Conservation (phyloP, 2,888 invertebrate species). For the Shargacucullia verbasci region DNA sequence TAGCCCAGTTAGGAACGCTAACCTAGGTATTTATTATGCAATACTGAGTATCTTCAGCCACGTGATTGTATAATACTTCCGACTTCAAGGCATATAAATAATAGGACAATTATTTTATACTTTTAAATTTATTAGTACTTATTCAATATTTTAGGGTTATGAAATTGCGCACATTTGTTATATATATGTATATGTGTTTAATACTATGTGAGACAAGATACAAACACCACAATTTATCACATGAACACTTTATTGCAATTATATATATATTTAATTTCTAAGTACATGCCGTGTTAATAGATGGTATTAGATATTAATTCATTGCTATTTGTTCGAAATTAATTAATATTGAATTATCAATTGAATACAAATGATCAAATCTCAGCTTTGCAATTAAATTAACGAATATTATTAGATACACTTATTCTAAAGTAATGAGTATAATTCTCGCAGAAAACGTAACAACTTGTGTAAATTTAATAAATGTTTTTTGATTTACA, state of each 20-base stretch:
- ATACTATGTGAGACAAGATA: not conserved
- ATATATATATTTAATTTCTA: constrained; percentile 1
- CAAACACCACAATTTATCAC: not conserved
- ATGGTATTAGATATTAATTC: not conserved
- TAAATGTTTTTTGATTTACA: not conserved
- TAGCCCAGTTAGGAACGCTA: constrained; percentile 12
- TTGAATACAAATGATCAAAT: constrained; percentile 7
- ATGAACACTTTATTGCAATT: constrained; percentile 3
- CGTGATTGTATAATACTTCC: constrained; percentile 6
- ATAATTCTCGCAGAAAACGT: too few species aligned
- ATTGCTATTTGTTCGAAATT: not conserved
- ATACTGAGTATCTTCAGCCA: constrained; percentile 13
- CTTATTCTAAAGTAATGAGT: too few species aligned
- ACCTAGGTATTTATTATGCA: constrained; percentile 16
- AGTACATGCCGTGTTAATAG: too few species aligned
- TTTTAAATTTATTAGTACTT: too few species aligned
- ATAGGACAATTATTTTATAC: too few species aligned
- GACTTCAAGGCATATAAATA: not conserved
- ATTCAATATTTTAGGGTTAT: constrained; percentile 2
- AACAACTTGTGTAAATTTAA: too few species aligned
- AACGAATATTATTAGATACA: constrained; percentile 2
- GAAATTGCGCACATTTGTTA: constrained; percentile 7
- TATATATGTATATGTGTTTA: not conserved
- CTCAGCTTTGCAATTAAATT: constrained; percentile 1
- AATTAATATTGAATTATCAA: not conserved